These are phyloP conservation scores for Myxocyprinus asiaticus DNA, from an alignment of 2,113 vertebrate species.

Conservation along the genomic window DNA sequence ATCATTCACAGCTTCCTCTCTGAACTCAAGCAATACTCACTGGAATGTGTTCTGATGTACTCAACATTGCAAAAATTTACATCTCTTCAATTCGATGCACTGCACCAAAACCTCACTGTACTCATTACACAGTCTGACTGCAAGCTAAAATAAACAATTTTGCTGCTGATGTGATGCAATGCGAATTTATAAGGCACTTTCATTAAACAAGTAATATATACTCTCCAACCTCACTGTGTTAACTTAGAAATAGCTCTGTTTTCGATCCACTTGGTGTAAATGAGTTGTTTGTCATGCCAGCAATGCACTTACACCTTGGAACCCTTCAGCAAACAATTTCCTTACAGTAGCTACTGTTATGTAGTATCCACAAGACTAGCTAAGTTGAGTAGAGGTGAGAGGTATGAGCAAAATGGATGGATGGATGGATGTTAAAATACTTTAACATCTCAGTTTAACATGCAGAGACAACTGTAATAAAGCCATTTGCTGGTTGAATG, in stretches of 20 bases:
- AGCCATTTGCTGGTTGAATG: no score
- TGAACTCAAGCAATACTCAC: constrained; percentile 2
- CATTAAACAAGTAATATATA: constrained; percentile 26
- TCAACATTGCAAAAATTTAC: background rate
- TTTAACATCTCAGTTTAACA: no score
- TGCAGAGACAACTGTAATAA: no score
- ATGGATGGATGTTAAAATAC: no score
- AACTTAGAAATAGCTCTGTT: background rate
- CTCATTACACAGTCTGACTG: constrained; percentile 21
- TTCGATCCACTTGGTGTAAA: constrained; percentile 40
- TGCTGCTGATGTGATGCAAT: background rate
- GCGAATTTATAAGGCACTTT: constrained; percentile 1
- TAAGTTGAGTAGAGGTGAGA: no score
- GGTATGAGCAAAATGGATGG: no score
- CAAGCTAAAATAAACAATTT: constrained; percentile 4
- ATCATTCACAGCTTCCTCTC: background rate
- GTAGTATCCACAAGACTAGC: background rate
- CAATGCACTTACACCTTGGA: constrained; percentile 33
- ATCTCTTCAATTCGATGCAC: constrained; percentile 2
- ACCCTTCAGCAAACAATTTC: background rate
- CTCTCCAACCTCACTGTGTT: background rate
- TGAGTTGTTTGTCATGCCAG: constrained; percentile 42
- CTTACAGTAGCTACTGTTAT: background rate
- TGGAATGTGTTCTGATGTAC: no score
- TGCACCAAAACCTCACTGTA: background rate